phyloP scores from a whole-genome alignment of 2,888 invertebrate species.

The Lithophane ornitopus region DNA sequence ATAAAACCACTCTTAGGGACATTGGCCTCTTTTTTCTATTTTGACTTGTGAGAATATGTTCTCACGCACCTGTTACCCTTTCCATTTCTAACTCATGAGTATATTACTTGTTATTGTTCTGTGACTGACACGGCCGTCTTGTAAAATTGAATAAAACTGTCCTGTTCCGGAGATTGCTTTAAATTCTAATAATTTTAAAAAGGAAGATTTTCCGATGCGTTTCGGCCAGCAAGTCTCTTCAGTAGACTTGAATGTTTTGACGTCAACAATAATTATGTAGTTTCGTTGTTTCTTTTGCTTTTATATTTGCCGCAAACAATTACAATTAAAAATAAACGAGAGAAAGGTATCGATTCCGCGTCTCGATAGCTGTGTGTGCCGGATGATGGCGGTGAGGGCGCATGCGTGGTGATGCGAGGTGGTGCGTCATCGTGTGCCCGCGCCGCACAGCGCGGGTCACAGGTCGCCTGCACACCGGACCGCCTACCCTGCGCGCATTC shows the following conservation, averaged over 20 bases:
- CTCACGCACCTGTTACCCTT: constrained; percentile 87
- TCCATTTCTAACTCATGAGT: constrained; percentile 64
- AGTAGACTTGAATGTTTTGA: not conserved
- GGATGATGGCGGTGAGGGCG: constrained; percentile 41
- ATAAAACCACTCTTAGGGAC: constrained; percentile 86
- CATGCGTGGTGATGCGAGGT: constrained; percentile 59
- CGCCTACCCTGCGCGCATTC: constrained; percentile 83
- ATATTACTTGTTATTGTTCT: constrained; percentile 55
- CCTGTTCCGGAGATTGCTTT: not conserved
- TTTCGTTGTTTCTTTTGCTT: not conserved
- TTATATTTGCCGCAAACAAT: constrained; percentile 32
- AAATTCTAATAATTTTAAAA: not conserved
- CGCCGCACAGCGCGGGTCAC: constrained; percentile 75
- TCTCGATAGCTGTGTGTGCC: constrained; percentile 56
- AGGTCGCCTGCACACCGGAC: constrained; percentile 82
- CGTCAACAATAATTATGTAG: not conserved
- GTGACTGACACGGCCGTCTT: constrained; percentile 46
- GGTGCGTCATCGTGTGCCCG: constrained; percentile 76
- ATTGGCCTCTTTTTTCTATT: constrained; percentile 80
- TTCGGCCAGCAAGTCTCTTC: not conserved
- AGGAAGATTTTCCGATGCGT: not conserved
- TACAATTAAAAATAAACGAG: constrained; percentile 60
- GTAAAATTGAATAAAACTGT: constrained; percentile 26
- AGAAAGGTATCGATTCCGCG: constrained; percentile 67
- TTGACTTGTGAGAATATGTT: constrained; percentile 75